Evolutionary conservation across 2,888 invertebrate genomes (phyloP).

Genomic region (Pterostichus niger): DNA sequence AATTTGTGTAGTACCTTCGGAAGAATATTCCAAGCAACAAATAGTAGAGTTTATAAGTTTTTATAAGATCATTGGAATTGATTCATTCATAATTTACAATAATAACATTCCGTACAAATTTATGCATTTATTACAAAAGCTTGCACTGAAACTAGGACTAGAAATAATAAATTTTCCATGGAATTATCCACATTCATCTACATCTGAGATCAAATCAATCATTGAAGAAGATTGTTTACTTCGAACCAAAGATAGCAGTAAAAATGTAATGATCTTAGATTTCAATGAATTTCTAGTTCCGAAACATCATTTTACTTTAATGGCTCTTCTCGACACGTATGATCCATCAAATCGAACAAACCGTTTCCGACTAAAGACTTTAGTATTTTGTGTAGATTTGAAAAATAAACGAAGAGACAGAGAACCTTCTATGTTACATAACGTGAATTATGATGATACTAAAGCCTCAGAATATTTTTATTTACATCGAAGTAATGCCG

Average conservation of each 20-base stretch:
- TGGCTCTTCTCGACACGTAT: constrained; percentile 79
- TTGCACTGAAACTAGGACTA: constrained; percentile 74
- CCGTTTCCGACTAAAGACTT: constrained; percentile 72
- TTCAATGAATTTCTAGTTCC: constrained; percentile 85
- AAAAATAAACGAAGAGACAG: constrained; percentile 69
- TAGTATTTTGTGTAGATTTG: constrained; percentile 73
- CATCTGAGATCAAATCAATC: constrained; percentile 76
- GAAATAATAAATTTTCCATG: constrained; percentile 81
- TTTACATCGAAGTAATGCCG: constrained; percentile 70
- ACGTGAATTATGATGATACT: constrained; percentile 72
- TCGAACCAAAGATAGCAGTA: constrained; percentile 78
- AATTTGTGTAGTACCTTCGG: constrained; percentile 82
- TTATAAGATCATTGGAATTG: constrained; percentile 83
- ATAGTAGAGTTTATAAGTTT: constrained; percentile 84
- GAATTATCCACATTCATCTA: constrained; percentile 83
- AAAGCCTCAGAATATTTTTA: constrained; percentile 15
- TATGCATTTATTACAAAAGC: constrained; percentile 75
- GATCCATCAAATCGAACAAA: constrained; percentile 75
- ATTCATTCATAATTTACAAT: constrained; percentile 84
- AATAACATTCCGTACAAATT: constrained; percentile 78
- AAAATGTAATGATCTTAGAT: constrained; percentile 80
- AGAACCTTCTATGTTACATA: constrained; percentile 74
- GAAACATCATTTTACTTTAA: constrained; percentile 79
- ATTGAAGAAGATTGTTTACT: constrained; percentile 84
- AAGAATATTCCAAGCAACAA: constrained; percentile 79